Percentiles rank a stretch among this genome's conserved stretches.
These are phyloP conservation scores for Channa striata DNA, from an alignment of 2,797 vertebrate genomes.

Conservation along the genomic window DNA sequence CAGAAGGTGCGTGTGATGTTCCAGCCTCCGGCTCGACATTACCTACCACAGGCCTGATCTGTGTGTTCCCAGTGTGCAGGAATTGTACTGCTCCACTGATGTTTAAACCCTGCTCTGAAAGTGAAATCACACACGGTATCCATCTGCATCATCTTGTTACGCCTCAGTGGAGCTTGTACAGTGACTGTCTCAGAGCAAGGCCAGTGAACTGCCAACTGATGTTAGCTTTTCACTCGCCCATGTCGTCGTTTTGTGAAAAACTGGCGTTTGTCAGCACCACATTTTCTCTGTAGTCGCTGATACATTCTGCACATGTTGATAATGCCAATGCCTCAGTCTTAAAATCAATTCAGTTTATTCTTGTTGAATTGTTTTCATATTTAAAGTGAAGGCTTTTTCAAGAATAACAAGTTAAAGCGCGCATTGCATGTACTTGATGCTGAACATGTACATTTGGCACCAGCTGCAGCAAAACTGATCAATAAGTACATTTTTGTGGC, in stretches of 20 bases:
- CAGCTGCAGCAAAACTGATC: conserved; percentile 90
- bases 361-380: conserved; percentile 64
- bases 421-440: conserved; percentile 80
- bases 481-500: conserved; percentile 35
- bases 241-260: conserved; percentile 52
- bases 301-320: conserved; percentile 64
- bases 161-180: conserved; percentile 65
- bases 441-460: conserved; percentile 79
- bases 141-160: conserved; percentile 13
- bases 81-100: conserved; percentile 65
- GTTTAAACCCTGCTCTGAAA: conserved; percentile 18
- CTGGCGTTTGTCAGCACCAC: conserved; percentile 33
- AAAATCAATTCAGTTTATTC: conserved; percentile 52
- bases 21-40: conserved; percentile 20
- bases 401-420: conserved; percentile 75
- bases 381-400: conserved; percentile 71
- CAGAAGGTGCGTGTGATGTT: conserved; percentile 58
- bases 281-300: conserved; percentile 50
- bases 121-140: conserved; percentile 7
- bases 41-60: conserved; percentile 45
- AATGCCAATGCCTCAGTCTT: conserved; percentile 45
- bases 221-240: conserved; percentile 73
- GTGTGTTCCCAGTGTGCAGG: conserved; percentile 45
- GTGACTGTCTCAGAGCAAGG: conserved; percentile 51
- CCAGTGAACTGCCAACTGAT: conserved; percentile 61